A percentile compares a stretch with the other conserved stretches of the same genome.
Evolutionary conservation across 1,140 invertebrate genomes (phyloP).

Genomic region (Apis cerana): DNA sequence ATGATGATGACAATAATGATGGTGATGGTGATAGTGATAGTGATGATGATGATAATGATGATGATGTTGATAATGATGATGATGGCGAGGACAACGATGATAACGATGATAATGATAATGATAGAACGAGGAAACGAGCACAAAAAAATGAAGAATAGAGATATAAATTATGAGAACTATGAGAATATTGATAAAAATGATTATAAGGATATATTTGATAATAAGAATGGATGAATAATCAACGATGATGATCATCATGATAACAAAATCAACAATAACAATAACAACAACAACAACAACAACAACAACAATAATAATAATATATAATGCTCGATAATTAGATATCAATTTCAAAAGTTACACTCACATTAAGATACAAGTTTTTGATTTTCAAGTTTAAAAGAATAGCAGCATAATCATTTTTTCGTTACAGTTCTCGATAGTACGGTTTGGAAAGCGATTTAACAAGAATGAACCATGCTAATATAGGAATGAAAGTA

Average conservation of each 20-base stretch:
- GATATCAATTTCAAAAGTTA: neutral
- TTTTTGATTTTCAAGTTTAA: neutral
- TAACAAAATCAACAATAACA: no score
- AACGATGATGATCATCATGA: no score
- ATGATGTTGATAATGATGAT: neutral
- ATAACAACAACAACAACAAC: neutral
- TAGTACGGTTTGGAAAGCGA: slow-evolving; percentile 54
- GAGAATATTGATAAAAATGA: neutral
- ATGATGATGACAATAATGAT: neutral
- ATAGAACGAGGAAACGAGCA: no score
- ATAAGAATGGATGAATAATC: no score
- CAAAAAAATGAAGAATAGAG: neutral
- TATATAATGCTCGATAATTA: neutral
- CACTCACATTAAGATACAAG: neutral
- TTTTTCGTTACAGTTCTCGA: slow-evolving; percentile 65
- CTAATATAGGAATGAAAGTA: slow-evolving; percentile 54
- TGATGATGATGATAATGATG: neutral
- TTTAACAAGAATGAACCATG: slow-evolving; percentile 73
- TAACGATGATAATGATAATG: no score
- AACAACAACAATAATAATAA: neutral
- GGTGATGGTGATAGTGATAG: neutral
- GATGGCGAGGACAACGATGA: neutral
- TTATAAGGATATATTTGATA: no score
- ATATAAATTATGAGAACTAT: neutral
- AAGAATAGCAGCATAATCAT: neutral